These are phyloP conservation scores for Drosophila nigrodunni DNA, from an alignment of 1,140 invertebrate species.

Conservation along the genomic window DNA sequence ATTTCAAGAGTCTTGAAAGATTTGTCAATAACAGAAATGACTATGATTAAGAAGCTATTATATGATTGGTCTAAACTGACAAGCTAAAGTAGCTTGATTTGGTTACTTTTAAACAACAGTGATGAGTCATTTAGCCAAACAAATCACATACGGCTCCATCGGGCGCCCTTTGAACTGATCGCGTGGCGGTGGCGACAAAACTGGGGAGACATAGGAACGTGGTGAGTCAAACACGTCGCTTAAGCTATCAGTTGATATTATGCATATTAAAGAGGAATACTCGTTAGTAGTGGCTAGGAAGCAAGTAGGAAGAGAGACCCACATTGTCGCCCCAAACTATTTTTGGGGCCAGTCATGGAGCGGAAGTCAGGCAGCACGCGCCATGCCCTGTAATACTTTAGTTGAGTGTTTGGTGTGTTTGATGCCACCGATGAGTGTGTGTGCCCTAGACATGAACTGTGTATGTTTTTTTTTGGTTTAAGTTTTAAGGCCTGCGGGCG, in stretches of 20 bases:
- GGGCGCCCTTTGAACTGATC: conserved; percentile 70
- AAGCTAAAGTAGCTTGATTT: conserved; percentile 11
- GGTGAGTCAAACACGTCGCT: conserved; percentile 73
- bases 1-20: background rate
- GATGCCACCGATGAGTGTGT: conserved; percentile 45
- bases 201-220: conserved; percentile 37
- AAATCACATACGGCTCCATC: conserved; percentile 50
- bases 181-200: conserved; percentile 52
- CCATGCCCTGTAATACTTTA: conserved; percentile 24
- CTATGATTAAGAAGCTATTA: conserved; percentile 1
- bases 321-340: conserved; percentile 33
- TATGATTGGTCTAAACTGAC: background rate
- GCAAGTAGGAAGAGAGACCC: background rate
- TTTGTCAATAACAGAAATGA: background rate
- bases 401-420: conserved; percentile 35
- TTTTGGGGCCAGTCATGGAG: conserved; percentile 43
- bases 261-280: conserved; percentile 74
- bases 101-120: conserved; percentile 5
- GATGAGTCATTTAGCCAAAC: conserved; percentile 64
- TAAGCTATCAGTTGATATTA: conserved; percentile 55
- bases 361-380: conserved; percentile 75
- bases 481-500: conserved; percentile 16
- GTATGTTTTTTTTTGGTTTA: background rate
- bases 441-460: conserved; percentile 9
- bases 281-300: background rate